Evolutionary conservation across 2,113 vertebrate species (phyloP).

Genomic region (Cranoglanis bouderius): DNA sequence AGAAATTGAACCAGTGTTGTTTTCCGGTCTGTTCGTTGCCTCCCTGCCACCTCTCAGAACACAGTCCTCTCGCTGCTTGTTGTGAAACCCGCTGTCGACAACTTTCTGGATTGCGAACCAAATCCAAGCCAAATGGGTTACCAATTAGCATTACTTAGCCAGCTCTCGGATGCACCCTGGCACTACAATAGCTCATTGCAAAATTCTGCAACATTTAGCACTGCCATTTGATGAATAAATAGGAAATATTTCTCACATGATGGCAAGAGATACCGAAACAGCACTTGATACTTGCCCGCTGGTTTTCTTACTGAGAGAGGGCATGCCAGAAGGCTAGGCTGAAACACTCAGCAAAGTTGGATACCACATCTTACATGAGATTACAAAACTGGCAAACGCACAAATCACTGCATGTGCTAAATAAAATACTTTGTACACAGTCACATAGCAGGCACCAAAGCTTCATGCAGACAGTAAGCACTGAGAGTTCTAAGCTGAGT

Average conservation of each 20-base stretch:
- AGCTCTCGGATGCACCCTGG: conserved; percentile 45
- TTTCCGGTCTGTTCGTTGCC: conserved; percentile 22
- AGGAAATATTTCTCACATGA: conserved; percentile 31
- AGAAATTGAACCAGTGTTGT: conserved; percentile 19
- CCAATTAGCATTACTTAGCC: conserved; percentile 53
- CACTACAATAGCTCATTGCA: conserved; percentile 33
- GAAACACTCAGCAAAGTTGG: conserved; percentile 41
- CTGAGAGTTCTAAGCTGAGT: conserved; percentile 31
- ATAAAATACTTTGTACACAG: conserved; percentile 32
- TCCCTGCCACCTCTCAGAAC: conserved; percentile 35
- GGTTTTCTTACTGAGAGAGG: conserved; percentile 41
- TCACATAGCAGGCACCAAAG: conserved; percentile 28
- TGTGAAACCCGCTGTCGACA: conserved; percentile 47
- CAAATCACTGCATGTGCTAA: conserved; percentile 39
- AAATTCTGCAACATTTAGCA: conserved; percentile 31
- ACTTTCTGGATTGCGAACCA: conserved; percentile 38
- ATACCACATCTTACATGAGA: conserved; percentile 45
- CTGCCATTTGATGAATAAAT: conserved; percentile 43
- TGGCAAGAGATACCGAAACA: conserved; percentile 42
- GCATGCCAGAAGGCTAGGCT: conserved; percentile 47
- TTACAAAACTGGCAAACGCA: conserved; percentile 49
- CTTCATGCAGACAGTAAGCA: conserved; percentile 39
- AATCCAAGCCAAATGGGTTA: conserved; percentile 53
- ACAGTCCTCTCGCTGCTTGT: conserved; percentile 33
- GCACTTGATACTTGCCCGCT: conserved; percentile 18